Evolutionary conservation across 92 coral and sea anemone species (phyloP).

Genomic region (Palythoa caribaeorum): DNA sequence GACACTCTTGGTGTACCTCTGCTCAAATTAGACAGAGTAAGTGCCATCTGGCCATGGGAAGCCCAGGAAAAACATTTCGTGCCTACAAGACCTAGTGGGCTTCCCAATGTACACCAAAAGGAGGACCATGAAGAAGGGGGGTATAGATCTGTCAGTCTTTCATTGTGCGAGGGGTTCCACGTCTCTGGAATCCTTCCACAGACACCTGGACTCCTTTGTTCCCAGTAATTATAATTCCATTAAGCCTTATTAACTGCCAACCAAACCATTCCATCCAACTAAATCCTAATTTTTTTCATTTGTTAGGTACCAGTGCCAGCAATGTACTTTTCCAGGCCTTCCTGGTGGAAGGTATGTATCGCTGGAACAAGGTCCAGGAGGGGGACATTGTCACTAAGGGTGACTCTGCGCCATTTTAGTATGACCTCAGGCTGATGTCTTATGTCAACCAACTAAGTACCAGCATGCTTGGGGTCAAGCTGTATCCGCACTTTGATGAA

Average conservation of each 20-base stretch:
- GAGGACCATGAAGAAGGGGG: slow-evolving; percentile 20
- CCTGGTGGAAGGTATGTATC: slow-evolving; percentile 22
- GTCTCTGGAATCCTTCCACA: slow-evolving; percentile 48
- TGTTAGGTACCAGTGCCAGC: not conserved
- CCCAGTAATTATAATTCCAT: not conserved
- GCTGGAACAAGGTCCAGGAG: slow-evolving; percentile 54
- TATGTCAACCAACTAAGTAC: not conserved
- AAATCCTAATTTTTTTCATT: no score
- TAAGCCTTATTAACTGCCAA: not conserved
- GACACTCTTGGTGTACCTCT: slow-evolving; percentile 74
- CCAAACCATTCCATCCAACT: not conserved
- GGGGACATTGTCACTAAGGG: slow-evolving; percentile 26
- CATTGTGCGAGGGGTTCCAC: slow-evolving; percentile 34
- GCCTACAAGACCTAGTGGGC: slow-evolving; percentile 73
- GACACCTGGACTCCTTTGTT: slow-evolving; percentile 19
- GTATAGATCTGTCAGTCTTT: not conserved
- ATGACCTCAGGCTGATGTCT: not conserved
- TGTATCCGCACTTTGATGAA: not conserved
- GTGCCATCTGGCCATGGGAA: slow-evolving; percentile 60
- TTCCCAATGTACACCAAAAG: slow-evolving; percentile 61
- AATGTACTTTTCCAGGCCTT: slow-evolving; percentile 41
- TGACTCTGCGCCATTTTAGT: not conserved
- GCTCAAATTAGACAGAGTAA: slow-evolving; percentile 41
- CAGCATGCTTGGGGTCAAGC: not conserved
- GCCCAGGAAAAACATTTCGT: slow-evolving; percentile 57